Conservation (phyloP, 1,140 invertebrate genomes). For the Atta cephalotes region DNA sequence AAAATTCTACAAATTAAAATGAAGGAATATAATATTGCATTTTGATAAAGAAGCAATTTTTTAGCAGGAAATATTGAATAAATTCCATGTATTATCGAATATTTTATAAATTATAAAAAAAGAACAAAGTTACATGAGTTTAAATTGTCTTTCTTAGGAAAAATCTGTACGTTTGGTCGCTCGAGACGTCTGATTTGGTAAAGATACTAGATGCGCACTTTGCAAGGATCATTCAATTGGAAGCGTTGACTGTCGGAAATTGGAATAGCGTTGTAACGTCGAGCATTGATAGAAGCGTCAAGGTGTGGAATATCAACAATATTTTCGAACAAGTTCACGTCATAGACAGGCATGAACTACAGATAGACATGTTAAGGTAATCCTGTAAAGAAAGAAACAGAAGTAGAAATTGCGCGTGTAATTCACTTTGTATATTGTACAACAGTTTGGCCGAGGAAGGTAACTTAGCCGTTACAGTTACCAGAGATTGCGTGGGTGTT, state of each 20-base stretch:
- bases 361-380: slow-evolving; percentile 96
- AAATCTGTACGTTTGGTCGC: slow-evolving; percentile 97
- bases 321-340: slow-evolving; percentile 99
- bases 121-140: background rate
- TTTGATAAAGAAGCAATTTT: too few relatives aligned
- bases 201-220: slow-evolving; percentile 99
- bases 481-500: slow-evolving; percentile 96
- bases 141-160: slow-evolving; percentile 88
- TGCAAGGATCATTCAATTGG: slow-evolving; percentile 96
- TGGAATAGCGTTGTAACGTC: slow-evolving; percentile 99
- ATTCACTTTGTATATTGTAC: slow-evolving; percentile 1
- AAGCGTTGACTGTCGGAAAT: slow-evolving; percentile 93
- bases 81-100: too few relatives aligned
- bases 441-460: slow-evolving; percentile 91
- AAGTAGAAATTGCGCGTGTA: background rate
- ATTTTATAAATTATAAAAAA: background rate
- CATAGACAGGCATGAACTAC: slow-evolving; percentile 97
- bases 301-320: slow-evolving; percentile 99
- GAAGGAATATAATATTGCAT: background rate
- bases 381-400: background rate
- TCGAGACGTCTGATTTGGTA: slow-evolving; percentile 92
- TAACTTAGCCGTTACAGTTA: slow-evolving; percentile 94
- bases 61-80: too few relatives aligned
- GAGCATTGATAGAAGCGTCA: slow-evolving; percentile 98
- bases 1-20: background rate